These are phyloP conservation scores for Spicauda simplicius DNA, from an alignment of 2,888 invertebrate genomes.

Conservation along the genomic window DNA sequence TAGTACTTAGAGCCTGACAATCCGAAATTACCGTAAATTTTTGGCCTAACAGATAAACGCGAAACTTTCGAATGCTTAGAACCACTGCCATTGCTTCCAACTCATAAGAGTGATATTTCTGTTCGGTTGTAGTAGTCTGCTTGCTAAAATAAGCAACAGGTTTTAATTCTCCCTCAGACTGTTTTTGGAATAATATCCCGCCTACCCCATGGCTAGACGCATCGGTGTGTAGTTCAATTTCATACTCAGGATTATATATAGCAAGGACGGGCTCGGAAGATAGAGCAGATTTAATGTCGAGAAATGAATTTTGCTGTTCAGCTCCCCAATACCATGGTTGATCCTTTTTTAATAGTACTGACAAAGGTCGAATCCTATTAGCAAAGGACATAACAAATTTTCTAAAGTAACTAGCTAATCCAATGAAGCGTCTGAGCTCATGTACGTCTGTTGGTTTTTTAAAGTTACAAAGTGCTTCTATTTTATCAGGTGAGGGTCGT, in stretches of 20 bases:
- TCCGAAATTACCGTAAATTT: conserved; percentile 10
- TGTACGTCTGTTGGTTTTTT: not conserved
- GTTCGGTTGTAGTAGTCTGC: conserved; percentile 21
- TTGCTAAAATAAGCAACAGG: conserved; percentile 11
- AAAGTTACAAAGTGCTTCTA: conserved; percentile 1
- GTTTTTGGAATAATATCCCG: conserved; percentile 7
- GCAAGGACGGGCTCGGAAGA: not conserved
- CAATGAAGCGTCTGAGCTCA: not conserved
- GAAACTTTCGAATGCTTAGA: conserved; percentile 38
- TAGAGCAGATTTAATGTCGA: not conserved
- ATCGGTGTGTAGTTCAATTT: conserved; percentile 7
- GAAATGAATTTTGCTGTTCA: not conserved
- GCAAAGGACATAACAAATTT: conserved; percentile 4
- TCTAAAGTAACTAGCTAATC: conserved; percentile 7
- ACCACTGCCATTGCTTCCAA: conserved; percentile 40
- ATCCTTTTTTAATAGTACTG: conserved; percentile 10
- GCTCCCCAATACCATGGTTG: not conserved
- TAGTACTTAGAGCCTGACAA: conserved; percentile 7
- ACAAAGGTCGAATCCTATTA: conserved; percentile 3
- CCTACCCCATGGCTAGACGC: conserved; percentile 13
- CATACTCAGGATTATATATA: not conserved
- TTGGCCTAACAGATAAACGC: conserved; percentile 6
- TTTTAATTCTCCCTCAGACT: not conserved
- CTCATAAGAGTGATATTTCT: conserved; percentile 38
- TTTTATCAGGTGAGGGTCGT: conserved; percentile 4